Percentiles rank a stretch among this genome's conserved stretches.
Conservation (phyloP, 2,797 vertebrate species). For the Atherinosoma microstoma region DNA sequence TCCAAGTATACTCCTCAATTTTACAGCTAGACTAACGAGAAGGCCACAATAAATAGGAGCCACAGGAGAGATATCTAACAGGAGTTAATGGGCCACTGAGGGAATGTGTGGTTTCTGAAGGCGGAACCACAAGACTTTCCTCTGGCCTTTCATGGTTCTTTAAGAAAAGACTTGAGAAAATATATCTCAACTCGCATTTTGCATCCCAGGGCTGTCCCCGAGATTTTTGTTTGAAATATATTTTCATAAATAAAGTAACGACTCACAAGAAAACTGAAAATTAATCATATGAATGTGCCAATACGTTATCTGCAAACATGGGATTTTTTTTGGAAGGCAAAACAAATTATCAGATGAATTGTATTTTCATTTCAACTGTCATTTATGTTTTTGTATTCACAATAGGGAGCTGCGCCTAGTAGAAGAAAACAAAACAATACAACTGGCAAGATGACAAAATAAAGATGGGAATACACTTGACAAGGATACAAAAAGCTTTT, state of each 20-base stretch:
- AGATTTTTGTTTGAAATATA: slow-evolving; percentile 29
- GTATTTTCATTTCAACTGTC: slow-evolving; percentile 45
- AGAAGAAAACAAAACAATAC: slow-evolving; percentile 33
- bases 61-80: slow-evolving; percentile 47
- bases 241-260: slow-evolving; percentile 28
- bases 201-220: slow-evolving; percentile 11
- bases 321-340: slow-evolving; percentile 26
- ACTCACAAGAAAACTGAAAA: slow-evolving; percentile 23
- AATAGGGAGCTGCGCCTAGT: slow-evolving; percentile 12
- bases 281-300: neutral
- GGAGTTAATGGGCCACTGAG: slow-evolving; percentile 66
- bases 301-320: neutral
- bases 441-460: slow-evolving; percentile 41
- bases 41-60: slow-evolving; percentile 36
- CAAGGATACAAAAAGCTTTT: slow-evolving; percentile 24
- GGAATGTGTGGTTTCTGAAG: slow-evolving; percentile 58
- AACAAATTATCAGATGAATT: slow-evolving; percentile 30
- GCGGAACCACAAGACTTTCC: slow-evolving; percentile 31
- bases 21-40: slow-evolving; percentile 40
- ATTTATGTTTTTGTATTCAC: slow-evolving; percentile 34
- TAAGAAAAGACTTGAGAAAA: slow-evolving; percentile 10
- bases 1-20: slow-evolving; percentile 40
- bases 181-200: slow-evolving; percentile 43
- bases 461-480: slow-evolving; percentile 47
- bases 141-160: slow-evolving; percentile 30